Evolutionary conservation across 1,140 invertebrate genomes (phyloP).

Genomic region (Drusus annulatus): DNA sequence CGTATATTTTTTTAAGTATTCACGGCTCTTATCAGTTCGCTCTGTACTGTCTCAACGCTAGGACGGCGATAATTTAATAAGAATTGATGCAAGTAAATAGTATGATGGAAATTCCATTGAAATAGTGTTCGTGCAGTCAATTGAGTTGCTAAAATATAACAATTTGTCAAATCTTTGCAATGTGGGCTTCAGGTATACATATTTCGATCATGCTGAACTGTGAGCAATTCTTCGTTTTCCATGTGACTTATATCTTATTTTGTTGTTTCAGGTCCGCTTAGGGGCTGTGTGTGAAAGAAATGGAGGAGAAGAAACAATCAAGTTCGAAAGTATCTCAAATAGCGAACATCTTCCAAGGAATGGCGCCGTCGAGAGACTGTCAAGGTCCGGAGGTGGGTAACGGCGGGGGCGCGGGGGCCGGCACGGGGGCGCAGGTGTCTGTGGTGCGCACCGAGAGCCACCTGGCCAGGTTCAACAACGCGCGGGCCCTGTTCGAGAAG

Average conservation of each 20-base stretch:
- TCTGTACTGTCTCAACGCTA: background rate
- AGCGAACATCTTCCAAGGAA: conserved; percentile 88
- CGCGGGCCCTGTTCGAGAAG: conserved; percentile 93
- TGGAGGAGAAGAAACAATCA: conserved; percentile 80
- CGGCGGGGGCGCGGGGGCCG: conserved; percentile 65
- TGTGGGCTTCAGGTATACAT: too few relatives aligned
- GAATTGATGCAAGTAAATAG: too few relatives aligned
- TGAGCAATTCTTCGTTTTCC: too few relatives aligned
- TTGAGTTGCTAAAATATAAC: too few relatives aligned
- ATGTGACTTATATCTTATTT: background rate
- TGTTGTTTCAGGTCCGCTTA: conserved; percentile 54
- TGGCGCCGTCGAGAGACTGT: conserved; percentile 66
- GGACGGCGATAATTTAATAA: background rate
- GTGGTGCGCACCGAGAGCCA: conserved; percentile 91
- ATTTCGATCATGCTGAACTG: too few relatives aligned
- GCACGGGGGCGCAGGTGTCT: conserved; percentile 74
- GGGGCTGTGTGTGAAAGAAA: conserved; percentile 60
- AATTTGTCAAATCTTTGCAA: too few relatives aligned
- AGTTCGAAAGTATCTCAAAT: conserved; percentile 90
- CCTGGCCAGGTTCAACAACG: conserved; percentile 92
- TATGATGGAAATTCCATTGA: too few relatives aligned
- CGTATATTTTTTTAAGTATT: background rate
- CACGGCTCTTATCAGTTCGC: background rate
- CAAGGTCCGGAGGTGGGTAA: conserved; percentile 56
- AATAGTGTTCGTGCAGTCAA: too few relatives aligned